Base-by-base conservation (phyloP, 2,888 invertebrate species). In the Atethmia centrago region DNA sequence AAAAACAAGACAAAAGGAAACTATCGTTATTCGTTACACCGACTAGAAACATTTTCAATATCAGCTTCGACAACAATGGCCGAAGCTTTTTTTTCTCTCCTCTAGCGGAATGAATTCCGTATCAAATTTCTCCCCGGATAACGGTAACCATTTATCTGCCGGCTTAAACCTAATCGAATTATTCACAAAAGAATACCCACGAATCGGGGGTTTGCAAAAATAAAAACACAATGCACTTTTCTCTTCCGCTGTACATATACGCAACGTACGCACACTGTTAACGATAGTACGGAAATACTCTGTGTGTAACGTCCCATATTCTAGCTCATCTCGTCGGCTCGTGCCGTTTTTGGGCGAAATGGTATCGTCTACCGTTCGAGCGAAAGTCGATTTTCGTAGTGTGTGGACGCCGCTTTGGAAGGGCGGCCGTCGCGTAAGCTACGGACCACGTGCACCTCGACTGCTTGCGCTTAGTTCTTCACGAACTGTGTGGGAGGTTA, bases 401-500 rank as follows among this genome's bases (percentile, higher is more conserved):
- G 88, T 90, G 90, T 88, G 88, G 83, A 89, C 88, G 89, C 78
- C 93, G 92, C 93, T 94, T 93, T 94, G 94, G 95, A 93, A 95
- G 95, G 95, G 95, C 95, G 95, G 94, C 91, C 94, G 95, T 92
- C 94, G 94, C 93, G 94, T 95, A 95, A 95, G 95, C 95, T 94
- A 93, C 93, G 91, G 88, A 92, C 95, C 96, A 96, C 96, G 96
- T 96, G 96, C 95, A 93, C 92, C 92, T 92, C 94, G 92, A 94
- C 93, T 94, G 95, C 94, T 96, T 95, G 95, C 95, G 95, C 93
- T 93, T 93, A 93, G 96, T 96, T 96, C 95, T 95, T 95, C 95
- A 93, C 95, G 93, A 95, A 95, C 95, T 93, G 95, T 95, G 95
- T 96, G 93, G 95, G 95, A 95, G 96, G 95, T 93, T 95, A 95